phyloP scores from a whole-genome alignment of 92 coral and sea anemone species.

The Nematostella vectensis region DNA sequence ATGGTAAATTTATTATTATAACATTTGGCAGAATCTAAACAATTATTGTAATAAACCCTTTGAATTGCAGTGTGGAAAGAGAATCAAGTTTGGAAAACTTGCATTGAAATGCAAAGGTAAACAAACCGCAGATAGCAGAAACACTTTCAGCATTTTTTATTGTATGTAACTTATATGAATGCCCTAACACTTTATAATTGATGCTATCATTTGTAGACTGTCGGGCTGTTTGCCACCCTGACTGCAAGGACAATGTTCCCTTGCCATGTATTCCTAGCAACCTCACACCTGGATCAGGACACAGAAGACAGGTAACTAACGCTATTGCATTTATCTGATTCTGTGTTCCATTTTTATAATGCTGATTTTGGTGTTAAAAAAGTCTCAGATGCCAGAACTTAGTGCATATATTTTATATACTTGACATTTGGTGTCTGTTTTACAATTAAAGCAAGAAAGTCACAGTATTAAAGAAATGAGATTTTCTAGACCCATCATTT shows the following conservation, averaged over 20 bases:
- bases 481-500: too few species aligned
- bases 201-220: constrained; percentile 44
- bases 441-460: too few species aligned
- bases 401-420: not conserved
- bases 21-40: too few species aligned
- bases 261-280: constrained; percentile 82
- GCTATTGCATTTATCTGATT: not conserved
- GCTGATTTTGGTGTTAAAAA: not conserved
- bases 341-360: not conserved
- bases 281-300: constrained; percentile 86
- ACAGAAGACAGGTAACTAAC: constrained; percentile 58
- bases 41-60: too few species aligned
- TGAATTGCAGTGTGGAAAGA: constrained; percentile 69
- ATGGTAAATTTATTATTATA: too few species aligned
- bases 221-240: constrained; percentile 94
- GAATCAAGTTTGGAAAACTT: constrained; percentile 86
- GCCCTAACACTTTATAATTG: too few species aligned
- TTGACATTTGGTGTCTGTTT: too few species aligned
- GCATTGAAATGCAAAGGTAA: constrained; percentile 93
- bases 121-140: constrained; percentile 1
- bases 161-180: too few species aligned
- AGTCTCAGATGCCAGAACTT: not conserved
- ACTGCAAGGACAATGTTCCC: constrained; percentile 74
- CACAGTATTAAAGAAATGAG: too few species aligned
- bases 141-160: too few species aligned